Conservation (phyloP, 2,113 vertebrate species). For the Crotophaga sulcirostris region DNA sequence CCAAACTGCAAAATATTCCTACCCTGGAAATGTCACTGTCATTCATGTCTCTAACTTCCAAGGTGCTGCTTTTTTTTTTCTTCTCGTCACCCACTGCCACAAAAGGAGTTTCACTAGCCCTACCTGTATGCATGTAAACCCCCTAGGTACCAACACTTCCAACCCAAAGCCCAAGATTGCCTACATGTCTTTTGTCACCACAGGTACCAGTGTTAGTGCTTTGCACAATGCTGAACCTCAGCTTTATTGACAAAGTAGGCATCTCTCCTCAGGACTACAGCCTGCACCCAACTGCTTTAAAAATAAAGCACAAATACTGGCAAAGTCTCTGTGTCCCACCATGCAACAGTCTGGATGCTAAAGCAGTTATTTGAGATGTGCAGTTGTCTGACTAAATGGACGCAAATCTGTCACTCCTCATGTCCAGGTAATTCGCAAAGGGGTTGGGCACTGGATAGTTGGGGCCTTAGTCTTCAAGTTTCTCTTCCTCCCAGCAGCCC, state of each 20-base stretch:
- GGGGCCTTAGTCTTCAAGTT: background rate
- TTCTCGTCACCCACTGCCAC: background rate
- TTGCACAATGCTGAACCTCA: background rate
- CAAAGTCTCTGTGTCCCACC: background rate
- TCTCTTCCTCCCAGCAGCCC: background rate
- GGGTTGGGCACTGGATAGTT: background rate
- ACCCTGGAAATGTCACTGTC: background rate
- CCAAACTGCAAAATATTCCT: background rate
- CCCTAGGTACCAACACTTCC: background rate
- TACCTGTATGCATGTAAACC: too few species aligned
- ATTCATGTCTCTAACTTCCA: background rate
- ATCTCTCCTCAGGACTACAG: background rate
- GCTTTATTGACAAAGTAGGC: rapidly evolving
- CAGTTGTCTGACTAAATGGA: background rate
- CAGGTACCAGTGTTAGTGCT: background rate
- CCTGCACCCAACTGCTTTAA: background rate
- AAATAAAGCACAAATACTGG: background rate
- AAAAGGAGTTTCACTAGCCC: background rate
- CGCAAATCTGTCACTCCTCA: background rate
- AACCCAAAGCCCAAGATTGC: background rate
- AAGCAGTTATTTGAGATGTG: background rate
- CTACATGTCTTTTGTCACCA: background rate
- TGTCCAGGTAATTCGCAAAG: background rate
- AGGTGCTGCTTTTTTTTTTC: background rate
- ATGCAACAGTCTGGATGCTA: background rate